Percentiles rank a stretch among this genome's conserved stretches.
Evolutionary conservation across 92 coral and sea anemone species (phyloP).

Genomic region (Phenganax subtilis): DNA sequence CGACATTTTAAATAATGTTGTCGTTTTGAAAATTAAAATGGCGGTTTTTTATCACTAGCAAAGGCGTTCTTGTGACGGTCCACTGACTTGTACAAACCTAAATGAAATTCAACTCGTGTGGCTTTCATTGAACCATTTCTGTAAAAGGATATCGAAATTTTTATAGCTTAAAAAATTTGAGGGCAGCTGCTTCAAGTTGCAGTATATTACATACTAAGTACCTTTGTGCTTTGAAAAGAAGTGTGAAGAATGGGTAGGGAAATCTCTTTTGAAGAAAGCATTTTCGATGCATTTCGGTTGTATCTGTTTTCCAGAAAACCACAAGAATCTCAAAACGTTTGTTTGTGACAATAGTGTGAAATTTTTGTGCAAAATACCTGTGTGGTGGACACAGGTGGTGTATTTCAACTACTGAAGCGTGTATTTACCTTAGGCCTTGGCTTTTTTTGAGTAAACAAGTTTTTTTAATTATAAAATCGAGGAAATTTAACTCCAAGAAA

Average conservation of each 20-base stretch:
- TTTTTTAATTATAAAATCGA: background rate
- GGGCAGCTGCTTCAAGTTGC: background rate
- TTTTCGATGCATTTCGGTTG: background rate
- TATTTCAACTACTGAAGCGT: conserved; percentile 2
- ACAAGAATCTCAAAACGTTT: background rate
- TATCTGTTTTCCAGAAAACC: conserved; percentile 12
- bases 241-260: no score
- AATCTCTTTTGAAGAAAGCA: background rate
- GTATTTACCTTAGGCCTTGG: background rate
- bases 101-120: background rate
- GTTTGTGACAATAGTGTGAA: conserved; percentile 3
- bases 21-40: no score
- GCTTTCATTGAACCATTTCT: background rate
- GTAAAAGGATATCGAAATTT: background rate
- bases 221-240: no score
- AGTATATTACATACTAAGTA: background rate
- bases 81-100: background rate
- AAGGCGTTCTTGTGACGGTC: background rate
- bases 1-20: background rate
- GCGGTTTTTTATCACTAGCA: no score
- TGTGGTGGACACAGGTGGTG: conserved; percentile 14
- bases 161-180: background rate
- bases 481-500: no score
- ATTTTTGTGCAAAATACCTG: conserved; percentile 27
- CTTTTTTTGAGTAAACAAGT: background rate